A percentile compares a stretch with the other conserved stretches of the same genome.
phyloP scores from a whole-genome alignment of 2,797 vertebrate genomes.

The Megaceryle alcyon region DNA sequence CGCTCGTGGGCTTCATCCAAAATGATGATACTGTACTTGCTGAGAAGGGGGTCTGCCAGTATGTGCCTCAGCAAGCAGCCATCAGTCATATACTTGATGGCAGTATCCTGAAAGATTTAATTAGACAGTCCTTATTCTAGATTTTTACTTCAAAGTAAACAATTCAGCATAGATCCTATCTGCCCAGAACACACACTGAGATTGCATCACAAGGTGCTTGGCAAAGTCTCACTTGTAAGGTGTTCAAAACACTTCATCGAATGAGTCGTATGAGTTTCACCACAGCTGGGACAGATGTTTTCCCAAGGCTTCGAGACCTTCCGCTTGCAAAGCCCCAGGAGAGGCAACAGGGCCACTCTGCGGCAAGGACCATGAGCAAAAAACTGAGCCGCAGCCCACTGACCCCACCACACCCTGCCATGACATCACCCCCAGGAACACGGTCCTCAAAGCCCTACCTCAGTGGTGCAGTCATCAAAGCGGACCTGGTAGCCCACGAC shows the following conservation, averaged over 20 bases:
- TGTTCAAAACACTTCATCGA: not conserved
- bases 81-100: slow-evolving; percentile 96
- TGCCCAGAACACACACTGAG: not conserved
- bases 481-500: slow-evolving; percentile 96
- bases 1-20: slow-evolving; percentile 97
- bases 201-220: not conserved
- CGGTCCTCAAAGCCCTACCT: slow-evolving; percentile 77
- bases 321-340: accelerated
- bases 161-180: accelerated
- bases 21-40: slow-evolving; percentile 89
- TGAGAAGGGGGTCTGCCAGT: slow-evolving; percentile 87
- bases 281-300: not conserved
- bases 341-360: not conserved
- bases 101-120: slow-evolving; percentile 83
- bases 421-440: accelerated
- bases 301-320: not conserved
- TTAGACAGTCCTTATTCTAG: not conserved
- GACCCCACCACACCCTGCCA: too few relatives aligned
- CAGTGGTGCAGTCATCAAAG: slow-evolving; percentile 91
- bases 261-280: accelerated
- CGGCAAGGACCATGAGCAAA: accelerated
- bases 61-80: slow-evolving; percentile 94
- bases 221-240: accelerated
- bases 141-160: not conserved
- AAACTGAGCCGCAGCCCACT: accelerated